phyloP scores from a whole-genome alignment of 2,113 vertebrate genomes.

The Anser brachyrhynchus region DNA sequence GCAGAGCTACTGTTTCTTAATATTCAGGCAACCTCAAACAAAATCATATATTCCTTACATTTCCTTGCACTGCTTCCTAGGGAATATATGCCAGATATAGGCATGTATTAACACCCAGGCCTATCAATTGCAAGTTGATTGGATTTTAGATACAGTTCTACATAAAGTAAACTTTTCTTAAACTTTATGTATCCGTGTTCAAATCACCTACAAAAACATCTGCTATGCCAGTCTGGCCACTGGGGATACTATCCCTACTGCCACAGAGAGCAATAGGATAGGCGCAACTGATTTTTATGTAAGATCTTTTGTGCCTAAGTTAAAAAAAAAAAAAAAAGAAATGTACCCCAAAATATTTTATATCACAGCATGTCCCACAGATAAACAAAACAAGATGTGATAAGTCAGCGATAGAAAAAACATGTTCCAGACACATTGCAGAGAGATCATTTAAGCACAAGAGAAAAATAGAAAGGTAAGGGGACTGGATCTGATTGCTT shows the following conservation, averaged over 20 bases:
- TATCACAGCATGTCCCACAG: not conserved
- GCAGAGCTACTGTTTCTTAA: not conserved
- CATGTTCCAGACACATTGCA: not conserved
- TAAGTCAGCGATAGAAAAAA: not conserved
- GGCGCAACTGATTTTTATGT: not conserved
- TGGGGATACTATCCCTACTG: not conserved
- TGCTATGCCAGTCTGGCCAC: not conserved
- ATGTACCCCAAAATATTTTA: not conserved
- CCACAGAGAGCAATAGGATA: not conserved
- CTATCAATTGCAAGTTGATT: not conserved
- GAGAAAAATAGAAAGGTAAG: not conserved
- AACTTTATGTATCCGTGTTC: not conserved
- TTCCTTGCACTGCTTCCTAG: not conserved
- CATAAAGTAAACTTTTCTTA: not conserved
- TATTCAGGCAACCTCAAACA: not conserved
- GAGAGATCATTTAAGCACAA: not conserved
- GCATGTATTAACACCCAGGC: not conserved
- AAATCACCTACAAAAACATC: not conserved
- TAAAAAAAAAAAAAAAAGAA: not conserved
- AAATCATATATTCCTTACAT: not conserved
- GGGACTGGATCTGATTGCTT: not conserved
- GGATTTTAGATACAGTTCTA: not conserved
- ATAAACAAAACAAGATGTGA: not conserved
- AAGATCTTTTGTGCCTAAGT: not conserved
- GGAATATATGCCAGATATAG: not conserved